phyloP scores from a whole-genome alignment of 2,113 vertebrate genomes.

The Lucifuga dentata region DNA sequence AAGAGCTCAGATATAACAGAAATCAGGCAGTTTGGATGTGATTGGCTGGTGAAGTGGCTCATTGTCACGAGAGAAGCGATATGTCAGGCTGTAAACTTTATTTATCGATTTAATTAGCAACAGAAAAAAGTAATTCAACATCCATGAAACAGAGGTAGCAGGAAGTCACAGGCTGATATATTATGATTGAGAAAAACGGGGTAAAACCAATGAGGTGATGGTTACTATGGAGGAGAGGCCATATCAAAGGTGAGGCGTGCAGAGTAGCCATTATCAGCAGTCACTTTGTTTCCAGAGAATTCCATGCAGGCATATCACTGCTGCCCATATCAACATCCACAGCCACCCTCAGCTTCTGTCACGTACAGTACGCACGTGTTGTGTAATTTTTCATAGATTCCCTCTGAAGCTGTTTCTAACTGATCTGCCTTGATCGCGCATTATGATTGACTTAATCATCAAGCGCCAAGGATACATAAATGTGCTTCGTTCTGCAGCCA shows the following conservation, averaged over 20 bases:
- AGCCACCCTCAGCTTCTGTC: constrained; percentile 55
- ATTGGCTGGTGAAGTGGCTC: neutral
- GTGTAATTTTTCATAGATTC: constrained; percentile 1
- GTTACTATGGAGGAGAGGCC: constrained; percentile 17
- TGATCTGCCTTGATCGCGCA: neutral
- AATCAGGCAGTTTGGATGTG: neutral
- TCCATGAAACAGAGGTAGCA: constrained; percentile 11
- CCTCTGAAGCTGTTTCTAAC: neutral
- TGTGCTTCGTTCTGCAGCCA: neutral
- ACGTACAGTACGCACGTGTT: constrained; percentile 58
- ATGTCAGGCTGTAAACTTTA: neutral
- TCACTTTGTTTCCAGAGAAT: constrained; percentile 71
- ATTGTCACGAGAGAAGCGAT: constrained; percentile 1
- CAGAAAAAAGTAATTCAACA: constrained; percentile 17
- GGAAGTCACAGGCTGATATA: constrained; percentile 8
- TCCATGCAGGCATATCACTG: constrained; percentile 63
- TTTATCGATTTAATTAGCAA: neutral
- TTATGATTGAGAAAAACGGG: constrained; percentile 14
- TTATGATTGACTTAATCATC: neutral
- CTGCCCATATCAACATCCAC: constrained; percentile 74
- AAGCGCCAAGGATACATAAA: too few relatives aligned
- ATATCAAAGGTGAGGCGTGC: neutral
- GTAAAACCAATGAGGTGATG: neutral
- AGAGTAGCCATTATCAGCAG: constrained; percentile 54
- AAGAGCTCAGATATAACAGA: too few relatives aligned